These are phyloP conservation scores for Sebastiscus albofasciatus DNA, from an alignment of 2,797 vertebrate species.

Conservation along the genomic window DNA sequence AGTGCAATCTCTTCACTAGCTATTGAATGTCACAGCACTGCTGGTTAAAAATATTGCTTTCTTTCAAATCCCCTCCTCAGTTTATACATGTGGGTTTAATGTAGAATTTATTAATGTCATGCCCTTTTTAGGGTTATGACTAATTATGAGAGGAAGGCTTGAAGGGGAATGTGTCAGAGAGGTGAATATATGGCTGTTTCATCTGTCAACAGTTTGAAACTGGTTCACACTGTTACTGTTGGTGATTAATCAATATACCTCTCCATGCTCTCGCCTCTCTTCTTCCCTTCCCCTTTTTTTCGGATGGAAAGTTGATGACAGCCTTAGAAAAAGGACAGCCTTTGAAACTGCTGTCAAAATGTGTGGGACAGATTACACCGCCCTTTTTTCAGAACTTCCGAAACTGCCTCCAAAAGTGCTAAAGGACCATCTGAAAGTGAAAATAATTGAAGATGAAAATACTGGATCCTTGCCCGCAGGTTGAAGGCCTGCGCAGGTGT, in stretches of 20 bases:
- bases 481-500: conserved; percentile 63
- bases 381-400: conserved; percentile 45
- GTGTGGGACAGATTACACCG: conserved; percentile 49
- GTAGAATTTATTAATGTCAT: conserved; percentile 84
- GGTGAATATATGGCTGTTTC: conserved; percentile 71
- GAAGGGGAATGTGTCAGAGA: conserved; percentile 72
- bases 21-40: conserved; percentile 78
- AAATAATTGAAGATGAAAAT: conserved; percentile 69
- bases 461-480: conserved; percentile 45
- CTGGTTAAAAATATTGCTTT: conserved; percentile 79
- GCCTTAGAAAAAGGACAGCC: conserved; percentile 54
- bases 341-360: conserved; percentile 66
- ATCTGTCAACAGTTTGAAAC: conserved; percentile 75
- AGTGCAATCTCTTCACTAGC: conserved; percentile 56
- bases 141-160: conserved; percentile 79
- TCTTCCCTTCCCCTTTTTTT: conserved; percentile 44
- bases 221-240: conserved; percentile 59
- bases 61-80: conserved; percentile 69
- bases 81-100: conserved; percentile 81
- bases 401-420: conserved; percentile 50
- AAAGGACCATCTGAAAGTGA: conserved; percentile 48
- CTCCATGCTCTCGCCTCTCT: conserved; percentile 35
- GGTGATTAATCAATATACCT: conserved; percentile 73
- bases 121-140: conserved; percentile 78
- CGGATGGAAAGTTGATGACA: conserved; percentile 60